phyloP scores from a whole-genome alignment of 1,140 invertebrate genomes.

The Lethocerus indicus region DNA sequence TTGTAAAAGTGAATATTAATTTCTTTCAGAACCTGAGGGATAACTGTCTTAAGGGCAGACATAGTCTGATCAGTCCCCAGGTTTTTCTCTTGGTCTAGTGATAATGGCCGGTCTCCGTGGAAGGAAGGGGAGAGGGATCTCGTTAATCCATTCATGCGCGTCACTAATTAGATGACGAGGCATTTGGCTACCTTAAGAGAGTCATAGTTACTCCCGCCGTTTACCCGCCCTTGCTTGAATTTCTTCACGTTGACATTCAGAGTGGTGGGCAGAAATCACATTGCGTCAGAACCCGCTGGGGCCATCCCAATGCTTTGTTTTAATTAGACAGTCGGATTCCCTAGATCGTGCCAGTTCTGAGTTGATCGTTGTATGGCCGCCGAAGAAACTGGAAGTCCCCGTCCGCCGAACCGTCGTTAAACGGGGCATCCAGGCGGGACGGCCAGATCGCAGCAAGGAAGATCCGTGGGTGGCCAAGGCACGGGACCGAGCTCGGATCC shows the following conservation, averaged over 20 bases:
- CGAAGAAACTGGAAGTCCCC: too few species aligned
- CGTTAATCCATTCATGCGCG: too few species aligned
- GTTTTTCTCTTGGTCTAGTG: too few species aligned
- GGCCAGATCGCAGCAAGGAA: background rate
- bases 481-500: slow-evolving; percentile 21
- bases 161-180: too few species aligned
- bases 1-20: too few species aligned
- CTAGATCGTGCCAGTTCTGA: slow-evolving; percentile 67
- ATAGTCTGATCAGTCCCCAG: too few species aligned
- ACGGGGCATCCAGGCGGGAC: background rate
- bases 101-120: too few species aligned
- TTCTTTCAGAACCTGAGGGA: too few species aligned
- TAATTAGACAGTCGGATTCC: slow-evolving; percentile 70
- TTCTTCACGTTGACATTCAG: slow-evolving; percentile 59
- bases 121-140: too few species aligned
- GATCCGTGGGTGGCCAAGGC: slow-evolving; percentile 23
- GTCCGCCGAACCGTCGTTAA: background rate
- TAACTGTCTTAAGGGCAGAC: too few species aligned
- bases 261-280: slow-evolving; percentile 70
- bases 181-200: slow-evolving; percentile 23
- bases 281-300: slow-evolving; percentile 48
- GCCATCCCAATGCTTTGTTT: slow-evolving; percentile 76
- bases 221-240: slow-evolving; percentile 57
- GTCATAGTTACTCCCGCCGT: slow-evolving; percentile 66
- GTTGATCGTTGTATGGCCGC: slow-evolving; percentile 44